Percentiles rank a stretch among this genome's conserved stretches.
These are phyloP conservation scores for Phaonia tiefii DNA, from an alignment of 2,888 invertebrate genomes.

Conservation along the genomic window DNA sequence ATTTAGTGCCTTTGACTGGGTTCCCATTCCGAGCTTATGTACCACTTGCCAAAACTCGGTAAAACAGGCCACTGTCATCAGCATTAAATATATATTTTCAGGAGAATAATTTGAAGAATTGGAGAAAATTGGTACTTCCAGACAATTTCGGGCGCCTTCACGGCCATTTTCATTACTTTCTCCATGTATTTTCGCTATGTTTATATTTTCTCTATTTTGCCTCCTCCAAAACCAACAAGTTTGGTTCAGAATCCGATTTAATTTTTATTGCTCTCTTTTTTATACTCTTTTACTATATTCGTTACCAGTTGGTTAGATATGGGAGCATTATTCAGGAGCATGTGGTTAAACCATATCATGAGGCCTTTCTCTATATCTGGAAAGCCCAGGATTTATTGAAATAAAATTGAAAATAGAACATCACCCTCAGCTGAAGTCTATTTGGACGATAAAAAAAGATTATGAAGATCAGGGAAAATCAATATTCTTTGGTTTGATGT, in stretches of 20 bases:
- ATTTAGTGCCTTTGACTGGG: too few species aligned
- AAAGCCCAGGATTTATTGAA: too few species aligned
- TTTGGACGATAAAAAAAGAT: too few species aligned
- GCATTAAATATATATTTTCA: conserved; percentile 55
- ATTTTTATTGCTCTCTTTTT: conserved; percentile 34
- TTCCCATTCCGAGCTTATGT: too few species aligned
- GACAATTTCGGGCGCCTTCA: too few species aligned
- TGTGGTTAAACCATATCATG: conserved; percentile 18
- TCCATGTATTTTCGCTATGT: not conserved
- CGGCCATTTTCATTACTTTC: not conserved
- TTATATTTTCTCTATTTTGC: not conserved
- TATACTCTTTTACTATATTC: conserved; percentile 41
- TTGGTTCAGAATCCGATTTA: conserved; percentile 33
- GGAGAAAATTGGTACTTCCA: too few species aligned
- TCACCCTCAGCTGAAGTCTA: too few species aligned
- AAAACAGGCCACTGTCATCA: conserved; percentile 51
- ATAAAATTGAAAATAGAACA: too few species aligned
- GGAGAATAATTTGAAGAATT: conserved; percentile 38
- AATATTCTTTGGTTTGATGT: too few species aligned
- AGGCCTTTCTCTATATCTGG: conserved; percentile 22
- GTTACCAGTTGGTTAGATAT: too few species aligned
- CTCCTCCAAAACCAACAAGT: conserved; percentile 33
- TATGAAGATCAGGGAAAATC: too few species aligned
- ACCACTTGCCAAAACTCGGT: conserved; percentile 56
- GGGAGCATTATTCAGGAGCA: too few species aligned